Conservation (phyloP, 2,888 invertebrate species). For the Zhengitettix transpicula region DNA sequence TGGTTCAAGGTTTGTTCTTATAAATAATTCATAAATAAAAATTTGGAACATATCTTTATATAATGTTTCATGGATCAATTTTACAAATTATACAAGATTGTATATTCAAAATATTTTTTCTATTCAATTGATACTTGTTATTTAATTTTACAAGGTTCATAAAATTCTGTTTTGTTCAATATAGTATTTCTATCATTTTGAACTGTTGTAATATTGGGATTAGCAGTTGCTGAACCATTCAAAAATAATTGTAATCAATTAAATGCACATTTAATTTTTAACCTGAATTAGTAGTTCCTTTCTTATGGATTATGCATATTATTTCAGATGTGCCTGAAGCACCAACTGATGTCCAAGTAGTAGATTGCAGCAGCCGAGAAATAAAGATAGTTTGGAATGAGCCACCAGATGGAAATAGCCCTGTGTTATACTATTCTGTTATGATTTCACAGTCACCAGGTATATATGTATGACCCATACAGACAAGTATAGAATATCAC, state of each 20-base stretch:
- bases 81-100: neutral
- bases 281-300: neutral
- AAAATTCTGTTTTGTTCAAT: neutral
- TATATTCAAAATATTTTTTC: no score
- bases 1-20: slow-evolving; percentile 14
- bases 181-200: neutral
- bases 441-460: slow-evolving; percentile 23
- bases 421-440: slow-evolving; percentile 23
- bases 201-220: neutral
- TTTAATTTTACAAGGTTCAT: neutral
- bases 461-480: slow-evolving; percentile 6
- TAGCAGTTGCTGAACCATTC: no score
- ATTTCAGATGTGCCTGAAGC: slow-evolving; percentile 25
- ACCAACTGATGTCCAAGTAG: slow-evolving; percentile 21
- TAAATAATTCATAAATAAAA: neutral
- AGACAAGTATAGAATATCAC: no score
- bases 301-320: neutral
- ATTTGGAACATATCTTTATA: neutral
- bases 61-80: no score
- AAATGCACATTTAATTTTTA: neutral
- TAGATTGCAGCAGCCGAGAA: slow-evolving; percentile 21
- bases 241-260: neutral
- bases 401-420: slow-evolving; percentile 20
- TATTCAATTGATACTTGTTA: neutral
- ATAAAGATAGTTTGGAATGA: slow-evolving; percentile 26